Evolutionary conservation across 2,797 vertebrate genomes (phyloP).

Genomic region (Vultur gryphus): DNA sequence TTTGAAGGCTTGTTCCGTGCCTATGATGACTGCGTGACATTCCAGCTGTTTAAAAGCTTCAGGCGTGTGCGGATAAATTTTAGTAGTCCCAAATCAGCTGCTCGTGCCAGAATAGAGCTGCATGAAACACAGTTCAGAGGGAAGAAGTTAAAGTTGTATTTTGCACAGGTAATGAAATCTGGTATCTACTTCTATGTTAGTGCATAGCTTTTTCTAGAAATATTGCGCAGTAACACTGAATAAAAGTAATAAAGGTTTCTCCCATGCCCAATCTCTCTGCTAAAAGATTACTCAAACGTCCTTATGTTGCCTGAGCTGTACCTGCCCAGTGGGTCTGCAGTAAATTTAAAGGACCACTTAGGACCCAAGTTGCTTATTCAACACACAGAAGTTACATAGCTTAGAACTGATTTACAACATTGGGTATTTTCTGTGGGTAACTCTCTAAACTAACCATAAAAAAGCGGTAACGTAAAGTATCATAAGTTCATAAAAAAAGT

Average conservation of each 20-base stretch:
- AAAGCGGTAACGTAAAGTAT: background rate
- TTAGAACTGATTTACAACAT: background rate
- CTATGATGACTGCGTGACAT: conserved; percentile 84
- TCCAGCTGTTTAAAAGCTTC: conserved; percentile 88
- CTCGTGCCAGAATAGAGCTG: conserved; percentile 86
- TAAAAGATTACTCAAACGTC: background rate
- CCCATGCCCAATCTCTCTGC: background rate
- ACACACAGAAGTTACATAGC: background rate
- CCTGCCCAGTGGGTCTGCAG: background rate
- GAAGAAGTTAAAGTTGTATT: conserved; percentile 87
- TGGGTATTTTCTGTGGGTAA: background rate
- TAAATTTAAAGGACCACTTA: background rate
- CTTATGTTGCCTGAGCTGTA: background rate
- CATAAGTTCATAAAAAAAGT: background rate
- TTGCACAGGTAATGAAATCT: conserved; percentile 79
- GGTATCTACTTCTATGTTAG: background rate
- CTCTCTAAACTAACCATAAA: background rate
- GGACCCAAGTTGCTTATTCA: background rate
- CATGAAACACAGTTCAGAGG: conserved; percentile 87
- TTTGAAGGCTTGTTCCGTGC: conserved; percentile 84
- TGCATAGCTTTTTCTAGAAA: background rate
- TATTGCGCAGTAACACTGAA: background rate
- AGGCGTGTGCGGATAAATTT: conserved; percentile 85
- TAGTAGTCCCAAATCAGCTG: conserved; percentile 83
- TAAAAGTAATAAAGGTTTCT: background rate